Evolutionary conservation across 2,113 vertebrate species (phyloP).

Genomic region (Thunnus maccoyii): DNA sequence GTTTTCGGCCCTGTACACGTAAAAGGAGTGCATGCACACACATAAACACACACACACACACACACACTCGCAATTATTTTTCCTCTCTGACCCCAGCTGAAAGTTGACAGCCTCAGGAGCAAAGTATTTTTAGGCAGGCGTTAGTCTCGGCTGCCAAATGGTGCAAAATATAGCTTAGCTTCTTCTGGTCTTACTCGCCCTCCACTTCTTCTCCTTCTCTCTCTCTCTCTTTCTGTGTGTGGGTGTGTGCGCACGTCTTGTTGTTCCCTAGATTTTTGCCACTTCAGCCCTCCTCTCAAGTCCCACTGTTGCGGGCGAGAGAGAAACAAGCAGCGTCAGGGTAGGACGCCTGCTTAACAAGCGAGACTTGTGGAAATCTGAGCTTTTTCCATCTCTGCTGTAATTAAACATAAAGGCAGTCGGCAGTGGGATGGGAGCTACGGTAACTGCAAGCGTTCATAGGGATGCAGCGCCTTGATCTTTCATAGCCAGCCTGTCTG

Average conservation of each 20-base stretch:
- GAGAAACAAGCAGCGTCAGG: constrained; percentile 6
- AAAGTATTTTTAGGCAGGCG: constrained; percentile 81
- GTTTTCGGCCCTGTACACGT: constrained; percentile 52
- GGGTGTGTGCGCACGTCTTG: not conserved
- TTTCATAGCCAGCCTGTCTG: constrained; percentile 75
- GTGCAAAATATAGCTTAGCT: constrained; percentile 79
- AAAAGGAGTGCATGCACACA: constrained; percentile 32
- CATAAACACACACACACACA: not conserved
- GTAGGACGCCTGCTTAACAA: constrained; percentile 40
- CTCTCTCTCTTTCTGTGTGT: not conserved
- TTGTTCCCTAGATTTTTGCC: not conserved
- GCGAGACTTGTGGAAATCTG: constrained; percentile 52
- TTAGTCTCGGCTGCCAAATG: constrained; percentile 76
- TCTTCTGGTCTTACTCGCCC: constrained; percentile 55
- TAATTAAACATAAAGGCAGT: constrained; percentile 74
- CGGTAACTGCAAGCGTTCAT: constrained; percentile 57
- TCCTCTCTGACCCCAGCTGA: constrained; percentile 70
- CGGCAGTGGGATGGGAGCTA: constrained; percentile 51
- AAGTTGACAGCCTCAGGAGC: constrained; percentile 74
- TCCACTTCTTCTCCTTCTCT: constrained; percentile 32
- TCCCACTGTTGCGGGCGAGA: constrained; percentile 14
- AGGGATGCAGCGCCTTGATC: constrained; percentile 72
- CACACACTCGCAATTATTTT: constrained; percentile 46
- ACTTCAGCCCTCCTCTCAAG: not conserved
- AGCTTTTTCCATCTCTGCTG: constrained; percentile 65